A percentile compares a stretch with the other conserved stretches of the same genome.
Evolutionary conservation across 2,113 vertebrate species (phyloP).

Genomic region (Siniperca knerii): DNA sequence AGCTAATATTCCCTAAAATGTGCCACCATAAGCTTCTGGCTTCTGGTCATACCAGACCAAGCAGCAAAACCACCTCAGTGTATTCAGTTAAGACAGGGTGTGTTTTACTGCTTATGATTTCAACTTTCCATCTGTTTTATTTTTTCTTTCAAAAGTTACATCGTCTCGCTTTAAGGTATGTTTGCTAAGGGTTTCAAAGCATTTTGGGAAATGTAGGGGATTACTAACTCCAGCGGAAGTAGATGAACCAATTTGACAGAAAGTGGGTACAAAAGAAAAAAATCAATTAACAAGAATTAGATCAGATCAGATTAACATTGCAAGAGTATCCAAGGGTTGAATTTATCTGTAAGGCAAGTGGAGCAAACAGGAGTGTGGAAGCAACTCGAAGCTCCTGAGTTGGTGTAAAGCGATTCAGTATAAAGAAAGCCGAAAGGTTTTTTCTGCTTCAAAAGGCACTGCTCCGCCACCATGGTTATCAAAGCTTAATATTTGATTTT

Average conservation of each 20-base stretch:
- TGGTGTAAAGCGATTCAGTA: slow-evolving; percentile 49
- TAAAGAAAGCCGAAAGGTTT: slow-evolving; percentile 64
- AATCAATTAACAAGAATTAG: slow-evolving; percentile 16
- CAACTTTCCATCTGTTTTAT: not conserved
- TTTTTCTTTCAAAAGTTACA: not conserved
- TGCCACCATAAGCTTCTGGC: not conserved
- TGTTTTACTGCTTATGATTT: not conserved
- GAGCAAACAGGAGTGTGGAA: slow-evolving; percentile 64
- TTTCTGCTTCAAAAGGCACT: slow-evolving; percentile 68
- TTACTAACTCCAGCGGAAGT: not conserved
- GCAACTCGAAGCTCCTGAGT: slow-evolving; percentile 47
- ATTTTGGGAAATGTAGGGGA: not conserved
- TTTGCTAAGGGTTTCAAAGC: slow-evolving; percentile 13
- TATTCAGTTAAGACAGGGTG: not conserved
- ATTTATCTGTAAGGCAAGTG: slow-evolving; percentile 60
- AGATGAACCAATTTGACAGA: not conserved
- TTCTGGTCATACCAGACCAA: too few species aligned
- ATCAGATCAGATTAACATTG: slow-evolving; percentile 46
- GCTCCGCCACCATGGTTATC: slow-evolving; percentile 69
- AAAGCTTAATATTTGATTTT: slow-evolving; percentile 78
- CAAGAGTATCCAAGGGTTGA: slow-evolving; percentile 24
- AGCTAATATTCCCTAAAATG: not conserved
- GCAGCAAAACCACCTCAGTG: not conserved
- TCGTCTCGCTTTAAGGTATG: not conserved
- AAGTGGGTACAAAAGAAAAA: not conserved